Percentiles rank a stretch among this genome's conserved stretches.
Evolutionary conservation across 2,888 invertebrate genomes (phyloP).

Genomic region (Quadroppia sp.): DNA sequence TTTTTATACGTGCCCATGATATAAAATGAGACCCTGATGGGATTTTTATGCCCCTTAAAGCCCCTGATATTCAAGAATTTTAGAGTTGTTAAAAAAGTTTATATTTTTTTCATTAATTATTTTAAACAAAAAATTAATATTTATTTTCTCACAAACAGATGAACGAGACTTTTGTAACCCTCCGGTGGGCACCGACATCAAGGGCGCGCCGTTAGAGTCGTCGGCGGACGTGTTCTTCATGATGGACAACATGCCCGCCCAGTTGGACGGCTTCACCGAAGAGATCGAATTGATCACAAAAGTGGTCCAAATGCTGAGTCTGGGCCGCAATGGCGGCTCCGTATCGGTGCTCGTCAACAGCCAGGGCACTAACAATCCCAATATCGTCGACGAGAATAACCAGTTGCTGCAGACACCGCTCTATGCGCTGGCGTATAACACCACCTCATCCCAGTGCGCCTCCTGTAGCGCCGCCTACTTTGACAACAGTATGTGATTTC

Average conservation of each 20-base stretch:
- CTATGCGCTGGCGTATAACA: conserved; percentile 27
- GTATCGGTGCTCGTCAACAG: conserved; percentile 25
- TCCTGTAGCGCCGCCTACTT: conserved; percentile 34
- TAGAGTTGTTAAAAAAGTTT: no score
- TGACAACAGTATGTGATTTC: conserved; percentile 37
- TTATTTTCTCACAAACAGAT: not conserved
- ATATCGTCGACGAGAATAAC: conserved; percentile 38
- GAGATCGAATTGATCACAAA: conserved; percentile 5
- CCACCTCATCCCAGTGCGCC: conserved; percentile 40
- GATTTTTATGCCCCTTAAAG: no score
- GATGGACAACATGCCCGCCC: conserved; percentile 31
- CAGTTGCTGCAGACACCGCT: conserved; percentile 24
- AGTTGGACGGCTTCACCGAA: not conserved
- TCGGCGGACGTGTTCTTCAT: conserved; percentile 35
- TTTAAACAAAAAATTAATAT: no score
- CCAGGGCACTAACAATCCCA: conserved; percentile 21
- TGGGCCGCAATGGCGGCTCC: conserved; percentile 29
- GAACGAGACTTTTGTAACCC: conserved; percentile 22
- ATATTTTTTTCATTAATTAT: no score
- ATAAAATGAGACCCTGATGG: no score
- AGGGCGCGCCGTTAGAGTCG: conserved; percentile 23
- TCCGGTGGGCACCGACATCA: not conserved
- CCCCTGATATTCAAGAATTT: no score
- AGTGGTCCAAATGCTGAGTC: conserved; percentile 13
- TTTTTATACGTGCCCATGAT: no score